Evolutionary conservation across 2,888 invertebrate genomes (phyloP).

Genomic region (Patella pellucida): DNA sequence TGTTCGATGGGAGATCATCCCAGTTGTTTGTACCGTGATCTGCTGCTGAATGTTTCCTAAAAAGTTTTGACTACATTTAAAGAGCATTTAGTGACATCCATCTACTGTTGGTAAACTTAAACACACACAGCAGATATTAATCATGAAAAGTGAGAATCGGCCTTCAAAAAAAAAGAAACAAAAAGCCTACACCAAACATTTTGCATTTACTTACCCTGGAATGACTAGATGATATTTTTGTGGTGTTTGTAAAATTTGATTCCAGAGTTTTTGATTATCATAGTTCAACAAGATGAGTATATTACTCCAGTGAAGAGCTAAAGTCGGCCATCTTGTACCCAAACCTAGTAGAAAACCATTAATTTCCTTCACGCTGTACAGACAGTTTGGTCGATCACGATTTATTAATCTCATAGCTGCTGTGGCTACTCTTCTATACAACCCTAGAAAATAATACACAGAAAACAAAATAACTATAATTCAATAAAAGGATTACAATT

Average conservation of each 20-base stretch:
- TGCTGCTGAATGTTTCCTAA: no score
- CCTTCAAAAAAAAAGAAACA: no score
- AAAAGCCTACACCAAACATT: no score
- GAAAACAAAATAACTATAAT: not conserved
- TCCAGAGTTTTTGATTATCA: constrained; percentile 81
- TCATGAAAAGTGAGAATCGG: no score
- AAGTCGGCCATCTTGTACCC: constrained; percentile 75
- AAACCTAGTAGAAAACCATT: constrained; percentile 62
- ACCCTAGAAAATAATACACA: constrained; percentile 53
- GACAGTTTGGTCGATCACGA: constrained; percentile 51
- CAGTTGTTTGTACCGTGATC: no score
- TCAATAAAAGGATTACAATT: not conserved
- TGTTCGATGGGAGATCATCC: no score
- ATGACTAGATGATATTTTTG: constrained; percentile 66
- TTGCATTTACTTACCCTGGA: constrained; percentile 63
- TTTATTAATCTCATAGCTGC: constrained; percentile 73
- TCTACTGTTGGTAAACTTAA: no score
- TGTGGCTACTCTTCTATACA: constrained; percentile 74
- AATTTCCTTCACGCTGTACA: constrained; percentile 67
- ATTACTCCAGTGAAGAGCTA: constrained; percentile 85
- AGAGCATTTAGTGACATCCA: no score
- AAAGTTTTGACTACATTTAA: no score
- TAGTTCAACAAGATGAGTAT: constrained; percentile 82
- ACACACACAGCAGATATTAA: no score
- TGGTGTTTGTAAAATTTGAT: constrained; percentile 74